Conservation (phyloP, 2,113 vertebrate genomes). For the Ursus arctos region DNA sequence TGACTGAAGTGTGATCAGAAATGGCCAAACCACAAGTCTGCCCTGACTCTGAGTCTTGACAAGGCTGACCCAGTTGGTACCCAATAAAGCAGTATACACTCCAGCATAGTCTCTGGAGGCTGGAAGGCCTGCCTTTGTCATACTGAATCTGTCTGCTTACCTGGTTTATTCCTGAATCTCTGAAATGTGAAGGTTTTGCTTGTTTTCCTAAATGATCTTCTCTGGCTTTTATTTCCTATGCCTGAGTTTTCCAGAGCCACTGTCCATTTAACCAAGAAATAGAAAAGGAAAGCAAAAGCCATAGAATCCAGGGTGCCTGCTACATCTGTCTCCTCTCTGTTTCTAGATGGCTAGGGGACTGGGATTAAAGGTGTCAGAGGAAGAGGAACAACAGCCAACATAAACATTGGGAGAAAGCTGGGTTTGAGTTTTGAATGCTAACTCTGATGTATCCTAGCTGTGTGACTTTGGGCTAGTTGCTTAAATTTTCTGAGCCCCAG, state of each 20-base stretch:
- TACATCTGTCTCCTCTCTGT: not conserved
- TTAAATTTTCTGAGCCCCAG: not conserved
- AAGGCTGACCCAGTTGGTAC: not conserved
- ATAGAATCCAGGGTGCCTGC: not conserved
- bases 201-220: not conserved
- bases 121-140: not conserved
- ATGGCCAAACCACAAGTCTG: not conserved
- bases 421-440: not conserved
- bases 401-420: not conserved
- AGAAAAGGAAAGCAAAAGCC: not conserved
- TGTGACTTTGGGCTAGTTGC: not conserved
- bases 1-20: not conserved
- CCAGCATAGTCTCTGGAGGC: not conserved
- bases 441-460: not conserved
- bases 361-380: not conserved
- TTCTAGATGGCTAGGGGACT: not conserved
- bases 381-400: not conserved
- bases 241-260: not conserved
- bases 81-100: not conserved
- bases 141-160: not conserved
- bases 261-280: not conserved
- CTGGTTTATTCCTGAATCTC: not conserved
- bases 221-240: not conserved
- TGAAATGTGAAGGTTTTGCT: not conserved
- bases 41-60: not conserved